A percentile compares a stretch with the other conserved stretches of the same genome.
phyloP scores from a whole-genome alignment of 2,888 invertebrate species.

The Drosophila prostipennis region DNA sequence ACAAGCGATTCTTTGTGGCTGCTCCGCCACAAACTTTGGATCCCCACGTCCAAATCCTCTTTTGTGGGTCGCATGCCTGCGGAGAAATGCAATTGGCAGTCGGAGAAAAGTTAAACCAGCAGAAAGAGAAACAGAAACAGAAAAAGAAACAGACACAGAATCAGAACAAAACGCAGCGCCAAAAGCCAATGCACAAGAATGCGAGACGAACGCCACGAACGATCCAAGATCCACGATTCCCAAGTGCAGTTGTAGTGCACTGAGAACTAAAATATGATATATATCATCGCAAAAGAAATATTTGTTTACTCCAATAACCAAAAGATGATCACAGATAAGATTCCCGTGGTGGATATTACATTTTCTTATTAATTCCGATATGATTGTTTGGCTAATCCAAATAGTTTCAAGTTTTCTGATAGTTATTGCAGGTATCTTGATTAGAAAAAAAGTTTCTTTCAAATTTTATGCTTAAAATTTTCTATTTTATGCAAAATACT shows the following conservation, averaged over 20 bases:
- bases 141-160: slow-evolving; percentile 44
- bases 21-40: slow-evolving; percentile 15
- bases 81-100: slow-evolving; percentile 66
- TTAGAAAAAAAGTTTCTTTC: no score
- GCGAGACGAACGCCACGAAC: slow-evolving; percentile 53
- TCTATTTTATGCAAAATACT: no score
- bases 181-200: slow-evolving; percentile 73
- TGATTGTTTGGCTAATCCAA: neutral
- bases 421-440: no score
- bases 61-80: slow-evolving; percentile 73
- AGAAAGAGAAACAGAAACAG: slow-evolving; percentile 25
- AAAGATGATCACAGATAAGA: no score
- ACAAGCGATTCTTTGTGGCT: slow-evolving; percentile 68
- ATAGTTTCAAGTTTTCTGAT: no score
- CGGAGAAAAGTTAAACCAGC: slow-evolving; percentile 23
- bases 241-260: slow-evolving; percentile 26
- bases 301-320: no score
- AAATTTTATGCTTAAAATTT: no score
- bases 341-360: no score
- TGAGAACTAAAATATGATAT: neutral
- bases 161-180: slow-evolving; percentile 71
- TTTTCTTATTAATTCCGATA: neutral
- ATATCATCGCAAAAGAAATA: no score
- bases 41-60: slow-evolving; percentile 14
- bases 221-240: slow-evolving; percentile 38